Evolutionary conservation across 1,140 invertebrate species (phyloP), one percentile per base, ranked within the genome.

Genomic region (Harlomillsia oculata): DNA sequence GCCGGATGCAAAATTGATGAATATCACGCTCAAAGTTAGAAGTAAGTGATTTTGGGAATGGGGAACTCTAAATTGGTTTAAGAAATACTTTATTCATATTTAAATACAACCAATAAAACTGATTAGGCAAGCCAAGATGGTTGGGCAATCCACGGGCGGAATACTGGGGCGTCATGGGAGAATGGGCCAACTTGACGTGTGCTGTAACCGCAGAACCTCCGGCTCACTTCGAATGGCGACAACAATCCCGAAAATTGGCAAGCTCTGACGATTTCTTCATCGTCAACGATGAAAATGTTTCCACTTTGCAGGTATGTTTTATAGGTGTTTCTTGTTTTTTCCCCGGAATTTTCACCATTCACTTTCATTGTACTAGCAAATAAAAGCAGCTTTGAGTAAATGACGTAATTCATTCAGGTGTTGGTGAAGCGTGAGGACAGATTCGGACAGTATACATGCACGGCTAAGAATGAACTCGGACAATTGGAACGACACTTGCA

Each of bases 171-270:
- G 64, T 65, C 21, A 14, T 63, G 21, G 48, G 49, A 13, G 57
- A 59, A 29, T 65, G 64, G 64, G 57, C 60, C 21, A 65, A 62
- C 30, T 59, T 65, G 54, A 65, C 64, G 25, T 65, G 64, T 50
- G 40, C 50, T 34, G 64, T 62, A 9, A 20, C 32, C 18, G 64
- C 64, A 5, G 64, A 65, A 29, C 64, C 64, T 1, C 61, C 57
- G 36, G 39, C 60, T 3, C 53, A 36, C 26, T 65, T 65, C 30
- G 57, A 62, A 16, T 65, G 64, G 64, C 2, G 11, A 20, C 46
- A 57, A 32, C 25, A 40, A 16, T 44, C 44, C 21, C 29, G 39
- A 29, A 25, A 23, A 21, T 46, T 65, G 1, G 28, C 14, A 26
- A 49, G 34, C 23, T 54, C 49, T 9, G 58, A 65, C 32, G 61